These are phyloP conservation scores for Peucedramus taeniatus DNA, from an alignment of 2,113 vertebrate species.

Conservation along the genomic window DNA sequence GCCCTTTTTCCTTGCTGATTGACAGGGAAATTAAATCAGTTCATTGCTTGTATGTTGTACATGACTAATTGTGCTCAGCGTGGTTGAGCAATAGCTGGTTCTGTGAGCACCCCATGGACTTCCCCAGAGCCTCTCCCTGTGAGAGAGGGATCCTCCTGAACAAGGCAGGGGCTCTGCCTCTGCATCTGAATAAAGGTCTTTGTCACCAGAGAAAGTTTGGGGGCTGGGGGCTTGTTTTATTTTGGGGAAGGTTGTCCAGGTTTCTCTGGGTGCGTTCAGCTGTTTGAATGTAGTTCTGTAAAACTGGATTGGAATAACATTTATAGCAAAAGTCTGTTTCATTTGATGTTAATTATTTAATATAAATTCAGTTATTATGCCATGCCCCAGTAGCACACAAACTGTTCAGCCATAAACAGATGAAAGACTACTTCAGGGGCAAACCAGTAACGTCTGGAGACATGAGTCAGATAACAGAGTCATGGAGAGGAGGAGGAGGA, in stretches of 20 bases:
- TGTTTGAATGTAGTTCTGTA: background rate
- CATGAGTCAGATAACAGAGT: background rate
- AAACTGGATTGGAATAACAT: background rate
- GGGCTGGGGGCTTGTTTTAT: background rate
- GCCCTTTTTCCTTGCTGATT: constrained; percentile 65
- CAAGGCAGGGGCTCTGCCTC: background rate
- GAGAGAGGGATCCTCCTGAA: background rate
- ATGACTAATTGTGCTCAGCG: constrained; percentile 47
- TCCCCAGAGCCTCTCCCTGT: background rate
- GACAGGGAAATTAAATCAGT: constrained; percentile 62
- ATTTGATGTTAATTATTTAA: constrained; percentile 52
- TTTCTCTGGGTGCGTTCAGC: background rate
- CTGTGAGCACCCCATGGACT: background rate
- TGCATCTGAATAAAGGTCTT: background rate
- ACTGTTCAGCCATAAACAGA: constrained; percentile 53
- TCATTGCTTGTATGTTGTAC: constrained; percentile 33
- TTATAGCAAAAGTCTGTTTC: background rate
- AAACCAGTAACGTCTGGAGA: background rate
- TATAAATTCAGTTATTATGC: constrained; percentile 38
- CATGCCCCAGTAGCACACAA: constrained; percentile 25
- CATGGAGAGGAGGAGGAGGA: constrained; percentile 15
- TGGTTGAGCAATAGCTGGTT: constrained; percentile 39
- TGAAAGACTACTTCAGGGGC: constrained; percentile 38
- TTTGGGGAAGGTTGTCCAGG: background rate
- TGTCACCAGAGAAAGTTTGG: background rate